Evolutionary conservation across 2,888 invertebrate genomes (phyloP).

Genomic region (Parasteatoda lunata): DNA sequence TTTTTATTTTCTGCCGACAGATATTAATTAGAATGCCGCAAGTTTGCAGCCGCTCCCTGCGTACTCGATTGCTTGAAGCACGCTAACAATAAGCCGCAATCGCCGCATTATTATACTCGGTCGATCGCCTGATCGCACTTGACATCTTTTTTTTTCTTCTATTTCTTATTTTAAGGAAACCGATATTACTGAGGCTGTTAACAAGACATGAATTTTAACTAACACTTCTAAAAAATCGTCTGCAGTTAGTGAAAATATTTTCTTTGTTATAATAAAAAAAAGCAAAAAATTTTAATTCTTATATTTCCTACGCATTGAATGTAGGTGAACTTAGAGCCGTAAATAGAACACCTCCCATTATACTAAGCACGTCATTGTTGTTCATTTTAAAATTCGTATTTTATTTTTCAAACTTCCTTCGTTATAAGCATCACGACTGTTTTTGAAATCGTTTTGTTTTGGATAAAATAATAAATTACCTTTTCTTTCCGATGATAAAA

Average conservation of each 20-base stretch:
- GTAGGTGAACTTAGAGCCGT: slow-evolving; percentile 49
- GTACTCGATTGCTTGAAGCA: neutral
- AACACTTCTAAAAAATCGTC: slow-evolving; percentile 43
- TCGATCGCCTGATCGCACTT: slow-evolving; percentile 37
- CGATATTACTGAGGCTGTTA: slow-evolving; percentile 51
- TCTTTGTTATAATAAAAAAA: neutral
- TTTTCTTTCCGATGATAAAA: neutral
- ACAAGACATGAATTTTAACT: slow-evolving; percentile 66
- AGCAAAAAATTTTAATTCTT: slow-evolving; percentile 15
- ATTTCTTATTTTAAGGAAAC: slow-evolving; percentile 9
- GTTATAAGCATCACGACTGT: neutral
- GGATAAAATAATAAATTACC: neutral
- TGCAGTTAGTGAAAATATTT: slow-evolving; percentile 13
- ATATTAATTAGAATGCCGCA: no score
- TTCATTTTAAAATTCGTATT: neutral
- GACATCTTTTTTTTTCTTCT: slow-evolving; percentile 56
- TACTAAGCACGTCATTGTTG: slow-evolving; percentile 28
- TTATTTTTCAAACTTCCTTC: neutral
- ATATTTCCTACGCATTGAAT: slow-evolving; percentile 43
- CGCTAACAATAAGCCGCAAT: slow-evolving; percentile 40
- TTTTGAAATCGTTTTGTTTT: neutral
- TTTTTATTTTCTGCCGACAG: no score
- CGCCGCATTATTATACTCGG: slow-evolving; percentile 26
- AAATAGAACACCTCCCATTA: slow-evolving; percentile 52
- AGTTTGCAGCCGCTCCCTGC: neutral